These are phyloP conservation scores for Dynastes maya DNA, from an alignment of 2,888 invertebrate genomes.

Conservation along the genomic window DNA sequence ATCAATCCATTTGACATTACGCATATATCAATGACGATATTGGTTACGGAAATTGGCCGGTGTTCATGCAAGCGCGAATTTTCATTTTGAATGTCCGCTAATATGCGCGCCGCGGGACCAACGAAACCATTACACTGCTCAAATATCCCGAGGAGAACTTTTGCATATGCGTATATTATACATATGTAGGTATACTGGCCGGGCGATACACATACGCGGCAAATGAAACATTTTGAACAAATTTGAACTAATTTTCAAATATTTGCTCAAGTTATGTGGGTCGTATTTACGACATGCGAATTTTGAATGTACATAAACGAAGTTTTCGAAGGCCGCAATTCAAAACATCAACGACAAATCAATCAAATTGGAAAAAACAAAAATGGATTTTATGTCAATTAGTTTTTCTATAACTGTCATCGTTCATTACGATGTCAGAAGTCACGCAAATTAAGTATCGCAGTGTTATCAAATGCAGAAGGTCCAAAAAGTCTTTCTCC, in stretches of 20 bases:
- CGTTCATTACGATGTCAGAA: too few relatives aligned
- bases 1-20: conserved; percentile 40
- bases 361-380: too few relatives aligned
- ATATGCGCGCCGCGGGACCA: conserved; percentile 42
- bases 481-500: too few relatives aligned
- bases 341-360: conserved; percentile 2
- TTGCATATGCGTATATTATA: conserved; percentile 14
- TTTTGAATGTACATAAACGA: neutral
- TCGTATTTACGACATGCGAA: conserved; percentile 18
- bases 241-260: conserved; percentile 45
- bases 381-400: too few relatives aligned
- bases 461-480: too few relatives aligned
- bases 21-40: conserved; percentile 39
- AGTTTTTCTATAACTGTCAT: too few relatives aligned
- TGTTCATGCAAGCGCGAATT: conserved; percentile 46
- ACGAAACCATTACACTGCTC: conserved; percentile 46
- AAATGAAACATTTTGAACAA: conserved; percentile 37
- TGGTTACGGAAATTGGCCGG: conserved; percentile 46
- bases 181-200: neutral
- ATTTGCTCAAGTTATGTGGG: conserved; percentile 33
- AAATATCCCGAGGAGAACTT: conserved; percentile 42
- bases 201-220: neutral
- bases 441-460: too few relatives aligned
- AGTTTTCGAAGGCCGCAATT: too few relatives aligned
- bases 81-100: conserved; percentile 44